A percentile compares a stretch with the other conserved stretches of the same genome.
phyloP scores from a whole-genome alignment of 1,140 invertebrate genomes.

The Daktulosphaira vitifoliae region DNA sequence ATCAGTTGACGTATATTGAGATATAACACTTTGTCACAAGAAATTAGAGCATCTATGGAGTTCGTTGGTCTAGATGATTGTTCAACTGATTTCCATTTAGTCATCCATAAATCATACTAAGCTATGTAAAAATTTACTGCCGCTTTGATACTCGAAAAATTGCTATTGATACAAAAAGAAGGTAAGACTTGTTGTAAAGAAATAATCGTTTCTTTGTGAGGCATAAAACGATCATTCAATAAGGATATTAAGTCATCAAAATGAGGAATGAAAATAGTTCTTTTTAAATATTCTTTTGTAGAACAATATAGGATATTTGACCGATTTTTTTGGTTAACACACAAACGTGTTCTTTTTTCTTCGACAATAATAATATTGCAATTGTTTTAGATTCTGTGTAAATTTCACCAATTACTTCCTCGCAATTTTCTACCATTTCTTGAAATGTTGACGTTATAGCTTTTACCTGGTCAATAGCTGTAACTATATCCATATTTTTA shows the following conservation, averaged over 20 bases:
- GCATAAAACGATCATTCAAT: background rate
- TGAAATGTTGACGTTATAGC: conserved; percentile 1
- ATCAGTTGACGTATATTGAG: conserved; percentile 4
- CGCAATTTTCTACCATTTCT: background rate
- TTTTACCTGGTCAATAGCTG: background rate
- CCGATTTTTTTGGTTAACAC: background rate
- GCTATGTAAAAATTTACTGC: conserved; percentile 9
- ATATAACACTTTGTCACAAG: background rate
- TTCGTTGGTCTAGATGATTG: background rate
- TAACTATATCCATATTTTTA: background rate
- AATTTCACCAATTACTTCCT: background rate
- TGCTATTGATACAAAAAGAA: background rate
- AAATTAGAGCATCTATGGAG: background rate
- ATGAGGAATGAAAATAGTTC: background rate
- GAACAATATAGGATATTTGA: background rate
- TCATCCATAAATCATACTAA: conserved; percentile 3
- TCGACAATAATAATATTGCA: background rate
- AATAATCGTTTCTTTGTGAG: background rate
- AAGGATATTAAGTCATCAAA: background rate
- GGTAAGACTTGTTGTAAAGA: background rate
- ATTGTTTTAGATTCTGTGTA: background rate
- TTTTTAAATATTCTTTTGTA: background rate
- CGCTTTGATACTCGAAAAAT: background rate
- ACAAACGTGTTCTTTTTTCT: background rate
- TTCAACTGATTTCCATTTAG: conserved; percentile 9